A percentile compares a stretch with the other conserved stretches of the same genome.
phyloP scores from a whole-genome alignment of 2,888 invertebrate species.

The Rhaphigaster nebulosa region DNA sequence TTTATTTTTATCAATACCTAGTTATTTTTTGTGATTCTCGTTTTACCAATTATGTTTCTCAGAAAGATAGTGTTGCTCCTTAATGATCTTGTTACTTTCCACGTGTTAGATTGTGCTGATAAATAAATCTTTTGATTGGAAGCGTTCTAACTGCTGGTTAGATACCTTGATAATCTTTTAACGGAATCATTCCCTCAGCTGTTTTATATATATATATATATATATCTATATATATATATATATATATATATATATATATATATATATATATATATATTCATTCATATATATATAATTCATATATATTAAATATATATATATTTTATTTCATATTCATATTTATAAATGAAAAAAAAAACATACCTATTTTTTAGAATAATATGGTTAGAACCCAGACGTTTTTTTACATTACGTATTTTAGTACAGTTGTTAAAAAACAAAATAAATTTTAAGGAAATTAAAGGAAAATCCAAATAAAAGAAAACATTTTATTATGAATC shows the following conservation, averaged over 20 bases:
- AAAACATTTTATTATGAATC: too few relatives aligned
- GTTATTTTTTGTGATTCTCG: not conserved
- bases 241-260: not conserved
- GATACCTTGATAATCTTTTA: not conserved
- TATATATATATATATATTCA: not conserved
- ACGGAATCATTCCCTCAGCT: not conserved
- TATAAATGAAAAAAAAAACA: too few relatives aligned
- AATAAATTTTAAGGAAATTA: too few relatives aligned
- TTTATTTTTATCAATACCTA: not conserved
- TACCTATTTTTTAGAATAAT: too few relatives aligned
- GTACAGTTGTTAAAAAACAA: too few relatives aligned
- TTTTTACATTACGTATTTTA: too few relatives aligned
- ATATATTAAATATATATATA: too few relatives aligned
- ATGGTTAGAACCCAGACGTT: too few relatives aligned
- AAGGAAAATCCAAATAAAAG: too few relatives aligned
- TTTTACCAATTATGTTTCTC: not conserved
- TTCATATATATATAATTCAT: too few relatives aligned
- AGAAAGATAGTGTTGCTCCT: not conserved
- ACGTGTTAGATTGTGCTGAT: not conserved
- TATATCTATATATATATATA: not conserved
- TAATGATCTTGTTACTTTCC: conserved; percentile 1
- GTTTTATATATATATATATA: not conserved
- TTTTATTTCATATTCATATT: too few relatives aligned
- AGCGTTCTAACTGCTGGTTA: not conserved
- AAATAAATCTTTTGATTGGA: not conserved